A percentile compares a stretch with the other conserved stretches of the same genome.
These are phyloP conservation scores for Parazoanthus darwini DNA, from an alignment of 92 coral and sea anemone genomes.

Conservation along the genomic window DNA sequence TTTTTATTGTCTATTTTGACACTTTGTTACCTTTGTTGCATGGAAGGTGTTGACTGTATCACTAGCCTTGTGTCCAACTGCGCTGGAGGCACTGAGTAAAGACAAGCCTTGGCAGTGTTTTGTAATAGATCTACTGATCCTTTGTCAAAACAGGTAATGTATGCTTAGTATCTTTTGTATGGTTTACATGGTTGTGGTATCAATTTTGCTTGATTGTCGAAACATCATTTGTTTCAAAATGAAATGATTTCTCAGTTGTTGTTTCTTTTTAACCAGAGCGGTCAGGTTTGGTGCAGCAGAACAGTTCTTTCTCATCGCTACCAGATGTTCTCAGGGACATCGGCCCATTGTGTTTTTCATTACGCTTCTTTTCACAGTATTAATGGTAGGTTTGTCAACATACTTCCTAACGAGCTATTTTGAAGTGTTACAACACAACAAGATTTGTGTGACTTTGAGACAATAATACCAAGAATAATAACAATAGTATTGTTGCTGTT, in stretches of 20 bases:
- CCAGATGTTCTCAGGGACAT: conserved; percentile 94
- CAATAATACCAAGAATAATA: too few species aligned
- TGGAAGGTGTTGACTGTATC: conserved; percentile 85
- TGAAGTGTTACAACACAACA: too few species aligned
- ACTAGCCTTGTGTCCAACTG: conserved; percentile 86
- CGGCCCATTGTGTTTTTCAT: conserved; percentile 91
- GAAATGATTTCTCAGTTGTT: neutral
- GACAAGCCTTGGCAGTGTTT: conserved; percentile 99
- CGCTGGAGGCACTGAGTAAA: conserved; percentile 85
- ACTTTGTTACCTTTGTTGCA: neutral
- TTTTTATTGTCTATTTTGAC: neutral
- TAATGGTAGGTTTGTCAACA: conserved; percentile 75
- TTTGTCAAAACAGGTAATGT: conserved; percentile 89
- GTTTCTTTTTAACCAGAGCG: conserved; percentile 59
- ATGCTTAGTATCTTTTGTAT: too few species aligned
- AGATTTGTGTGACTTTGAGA: too few species aligned
- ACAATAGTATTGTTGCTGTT: too few species aligned
- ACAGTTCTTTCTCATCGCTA: conserved; percentile 97
- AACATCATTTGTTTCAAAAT: neutral
- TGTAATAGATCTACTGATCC: conserved; percentile 86
- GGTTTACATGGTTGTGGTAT: too few species aligned
- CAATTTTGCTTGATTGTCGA: neutral
- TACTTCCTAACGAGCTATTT: neutral
- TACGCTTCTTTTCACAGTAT: conserved; percentile 90
- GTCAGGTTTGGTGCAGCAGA: conserved; percentile 89